Base-by-base conservation (phyloP, 2,113 vertebrate genomes). In the Mesoclemmys tuberculata region DNA sequence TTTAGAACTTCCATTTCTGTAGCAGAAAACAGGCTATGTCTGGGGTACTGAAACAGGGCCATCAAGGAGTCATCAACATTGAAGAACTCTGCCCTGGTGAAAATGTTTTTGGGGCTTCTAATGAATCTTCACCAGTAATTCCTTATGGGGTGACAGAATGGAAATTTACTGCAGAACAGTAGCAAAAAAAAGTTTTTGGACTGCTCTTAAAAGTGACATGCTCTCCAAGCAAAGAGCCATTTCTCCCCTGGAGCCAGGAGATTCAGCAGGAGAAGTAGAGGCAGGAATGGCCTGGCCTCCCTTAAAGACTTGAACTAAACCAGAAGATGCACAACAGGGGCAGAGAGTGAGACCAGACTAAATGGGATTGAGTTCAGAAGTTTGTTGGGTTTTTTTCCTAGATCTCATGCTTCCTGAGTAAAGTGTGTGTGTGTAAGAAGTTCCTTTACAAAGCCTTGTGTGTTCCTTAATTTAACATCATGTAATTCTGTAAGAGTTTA, bases 1-100 rank as follows among this genome's bases (percentile, higher is more conserved):
- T 89, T 91, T 88, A 93, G 58, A 91, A 80, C 11, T 88, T 92
- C 31, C 11, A 16, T 93, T 95, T 68, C 81, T 1, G 0, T 89
- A 46, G 52, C 29, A 82, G 74, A 90, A 93, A 88, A 41, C 2
- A 31, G 48, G 46, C 58, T 2, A 8, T 80, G 49, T 54, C 64
- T 71, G 64, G 85, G 85, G 52, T 90, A 31, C 56, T 90, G 68
- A 90, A 84, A 93, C 84, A 78, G 16, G 38, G 41, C 5, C 27
- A 5, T 80, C 24, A 85, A 16, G 54, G 52, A 68, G 10, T 44
- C 38, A 75, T 75, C 41, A 75, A 75, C 6, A 44, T 75, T 75
- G 41, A 46, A 14, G 44, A 77, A 22, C 44, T 77, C 44, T 77
- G 13, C 24, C 26, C 74, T 77, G 41, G 26, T 77, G 46, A 13